These are phyloP conservation scores for Lanistes nyassanus DNA, from an alignment of 1,140 invertebrate genomes.

Conservation along the genomic window DNA sequence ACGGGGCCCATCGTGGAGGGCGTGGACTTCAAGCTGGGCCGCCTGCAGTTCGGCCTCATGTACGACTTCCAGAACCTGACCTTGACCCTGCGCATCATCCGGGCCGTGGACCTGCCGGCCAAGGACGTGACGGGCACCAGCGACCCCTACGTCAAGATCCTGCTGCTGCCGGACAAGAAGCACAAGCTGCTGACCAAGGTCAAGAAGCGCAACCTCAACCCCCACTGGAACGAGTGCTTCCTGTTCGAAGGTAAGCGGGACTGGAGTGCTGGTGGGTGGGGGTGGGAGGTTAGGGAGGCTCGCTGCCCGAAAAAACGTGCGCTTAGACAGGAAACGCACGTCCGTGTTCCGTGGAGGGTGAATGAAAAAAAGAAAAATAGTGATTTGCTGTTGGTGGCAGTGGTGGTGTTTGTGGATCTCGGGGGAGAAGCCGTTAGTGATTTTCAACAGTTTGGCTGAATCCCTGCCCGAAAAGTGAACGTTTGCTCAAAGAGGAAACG, in stretches of 20 bases:
- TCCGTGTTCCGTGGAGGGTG: no score
- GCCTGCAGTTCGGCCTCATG: conserved; percentile 91
- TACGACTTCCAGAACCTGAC: conserved; percentile 96
- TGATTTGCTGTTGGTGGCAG: neutral
- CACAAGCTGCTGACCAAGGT: conserved; percentile 97
- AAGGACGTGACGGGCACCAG: conserved; percentile 95
- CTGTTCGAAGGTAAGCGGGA: conserved; percentile 87
- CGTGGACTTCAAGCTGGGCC: conserved; percentile 61
- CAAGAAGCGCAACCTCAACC: conserved; percentile 93
- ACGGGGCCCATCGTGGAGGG: conserved; percentile 51
- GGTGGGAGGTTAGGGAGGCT: neutral
- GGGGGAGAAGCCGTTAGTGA: no score
- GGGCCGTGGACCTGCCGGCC: conserved; percentile 89
- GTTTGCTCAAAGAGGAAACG: no score
- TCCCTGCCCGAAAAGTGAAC: no score
- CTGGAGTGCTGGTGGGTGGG: conserved; percentile 7
- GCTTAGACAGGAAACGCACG: no score
- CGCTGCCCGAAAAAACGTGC: neutral
- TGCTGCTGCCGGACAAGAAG: conserved; percentile 94
- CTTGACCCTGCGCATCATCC: conserved; percentile 79
- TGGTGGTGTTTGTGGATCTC: no score
- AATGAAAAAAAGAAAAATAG: neutral
- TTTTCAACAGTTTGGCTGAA: no score
- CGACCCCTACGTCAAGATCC: conserved; percentile 75
- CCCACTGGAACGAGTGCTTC: conserved; percentile 97